A percentile compares a stretch with the other conserved stretches of the same genome.
phyloP scores from a whole-genome alignment of 1,140 invertebrate species.

The Helicoverpa zea region DNA sequence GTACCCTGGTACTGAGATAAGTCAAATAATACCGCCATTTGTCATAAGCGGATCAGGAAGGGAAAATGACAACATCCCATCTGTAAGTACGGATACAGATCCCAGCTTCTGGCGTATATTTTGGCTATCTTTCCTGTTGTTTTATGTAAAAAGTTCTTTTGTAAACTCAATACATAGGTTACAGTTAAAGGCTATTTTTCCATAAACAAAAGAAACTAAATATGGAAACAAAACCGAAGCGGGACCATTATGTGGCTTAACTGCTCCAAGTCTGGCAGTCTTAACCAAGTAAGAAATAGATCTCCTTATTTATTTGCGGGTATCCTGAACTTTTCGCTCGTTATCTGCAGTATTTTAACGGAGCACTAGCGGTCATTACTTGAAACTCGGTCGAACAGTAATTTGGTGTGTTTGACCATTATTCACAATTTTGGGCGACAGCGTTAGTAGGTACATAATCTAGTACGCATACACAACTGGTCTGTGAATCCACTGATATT shows the following conservation, averaged over 20 bases:
- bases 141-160: background rate
- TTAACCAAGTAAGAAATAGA: conserved; percentile 23
- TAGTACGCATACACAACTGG: conserved; percentile 31
- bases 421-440: conserved; percentile 28
- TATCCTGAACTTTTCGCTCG: conserved; percentile 32
- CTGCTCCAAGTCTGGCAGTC: background rate
- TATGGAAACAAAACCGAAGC: background rate
- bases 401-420: conserved; percentile 36
- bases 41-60: conserved; percentile 36
- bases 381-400: conserved; percentile 31
- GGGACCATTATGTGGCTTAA: conserved; percentile 13
- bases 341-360: conserved; percentile 37
- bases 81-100: background rate
- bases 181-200: background rate
- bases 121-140: background rate
- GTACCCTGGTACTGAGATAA: conserved; percentile 17
- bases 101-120: background rate
- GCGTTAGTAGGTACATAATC: background rate
- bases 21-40: conserved; percentile 40
- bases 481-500: conserved; percentile 37
- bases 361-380: conserved; percentile 2
- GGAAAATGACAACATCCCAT: conserved; percentile 20
- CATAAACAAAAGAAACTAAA: background rate
- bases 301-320: conserved; percentile 41
- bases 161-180: background rate